Evolutionary conservation across 2,113 vertebrate genomes (phyloP).

Genomic region (Regulus satrapa): DNA sequence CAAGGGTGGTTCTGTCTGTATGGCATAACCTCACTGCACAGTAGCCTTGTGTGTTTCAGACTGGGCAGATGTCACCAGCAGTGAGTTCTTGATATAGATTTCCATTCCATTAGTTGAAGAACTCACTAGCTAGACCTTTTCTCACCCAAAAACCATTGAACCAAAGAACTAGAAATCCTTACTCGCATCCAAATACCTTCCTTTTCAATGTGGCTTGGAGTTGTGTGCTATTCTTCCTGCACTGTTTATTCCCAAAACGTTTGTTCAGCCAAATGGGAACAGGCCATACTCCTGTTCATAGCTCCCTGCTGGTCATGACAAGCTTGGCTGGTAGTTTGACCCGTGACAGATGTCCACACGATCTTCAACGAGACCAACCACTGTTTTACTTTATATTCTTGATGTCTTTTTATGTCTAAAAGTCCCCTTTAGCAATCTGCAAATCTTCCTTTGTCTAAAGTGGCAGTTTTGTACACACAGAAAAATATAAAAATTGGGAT

Average conservation of each 20-base stretch:
- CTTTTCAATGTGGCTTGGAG: not conserved
- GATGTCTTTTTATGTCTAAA: not conserved
- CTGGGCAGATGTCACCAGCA: not conserved
- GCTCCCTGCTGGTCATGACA: not conserved
- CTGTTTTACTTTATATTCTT: constrained; percentile 9
- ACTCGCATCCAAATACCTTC: not conserved
- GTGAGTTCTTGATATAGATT: not conserved
- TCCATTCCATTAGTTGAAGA: not conserved
- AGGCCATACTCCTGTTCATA: not conserved
- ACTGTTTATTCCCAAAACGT: not conserved
- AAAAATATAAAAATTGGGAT: not conserved
- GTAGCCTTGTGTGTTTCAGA: not conserved
- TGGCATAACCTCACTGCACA: not conserved
- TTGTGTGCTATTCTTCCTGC: not conserved
- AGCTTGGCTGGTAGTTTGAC: constrained; percentile 23
- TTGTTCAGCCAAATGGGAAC: not conserved
- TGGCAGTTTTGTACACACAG: not conserved
- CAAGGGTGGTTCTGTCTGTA: not conserved
- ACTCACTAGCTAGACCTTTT: not conserved
- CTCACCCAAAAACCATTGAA: rapidly evolving
- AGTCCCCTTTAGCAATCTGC: not conserved
- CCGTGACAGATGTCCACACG: constrained; percentile 26
- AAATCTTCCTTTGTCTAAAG: not conserved
- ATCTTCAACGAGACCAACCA: constrained; percentile 8
- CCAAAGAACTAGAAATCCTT: not conserved